Evolutionary conservation across 2,113 vertebrate species (phyloP).

Genomic region (Lagopus leucura): DNA sequence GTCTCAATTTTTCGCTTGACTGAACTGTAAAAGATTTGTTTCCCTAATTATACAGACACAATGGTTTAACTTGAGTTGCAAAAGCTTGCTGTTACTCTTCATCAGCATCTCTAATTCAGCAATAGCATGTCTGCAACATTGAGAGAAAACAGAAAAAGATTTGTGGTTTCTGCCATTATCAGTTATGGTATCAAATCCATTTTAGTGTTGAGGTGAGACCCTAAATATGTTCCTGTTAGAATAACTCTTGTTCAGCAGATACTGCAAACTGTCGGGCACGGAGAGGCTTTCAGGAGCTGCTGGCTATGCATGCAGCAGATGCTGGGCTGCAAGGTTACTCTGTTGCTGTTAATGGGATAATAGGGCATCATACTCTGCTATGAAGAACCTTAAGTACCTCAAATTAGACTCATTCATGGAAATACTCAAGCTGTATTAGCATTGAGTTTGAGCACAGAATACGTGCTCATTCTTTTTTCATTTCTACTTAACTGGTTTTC

Average conservation of each 20-base stretch:
- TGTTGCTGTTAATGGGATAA: neutral
- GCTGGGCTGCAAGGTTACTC: neutral
- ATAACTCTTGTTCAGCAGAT: neutral
- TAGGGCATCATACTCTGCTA: neutral
- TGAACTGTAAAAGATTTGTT: slow-evolving; percentile 42
- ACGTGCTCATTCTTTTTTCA: neutral
- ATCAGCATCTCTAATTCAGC: slow-evolving; percentile 44
- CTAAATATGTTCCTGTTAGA: neutral
- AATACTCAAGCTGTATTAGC: neutral
- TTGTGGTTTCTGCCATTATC: neutral
- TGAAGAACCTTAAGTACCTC: neutral
- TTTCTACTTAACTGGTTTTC: neutral
- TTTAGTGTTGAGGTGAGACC: neutral
- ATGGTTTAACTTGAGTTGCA: slow-evolving; percentile 6
- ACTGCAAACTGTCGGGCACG: neutral
- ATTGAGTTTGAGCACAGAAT: neutral
- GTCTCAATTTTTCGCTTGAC: slow-evolving; percentile 31
- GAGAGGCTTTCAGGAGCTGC: neutral
- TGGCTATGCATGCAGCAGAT: neutral
- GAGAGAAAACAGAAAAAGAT: slow-evolving; percentile 27
- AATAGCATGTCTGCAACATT: neutral
- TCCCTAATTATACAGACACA: slow-evolving; percentile 46
- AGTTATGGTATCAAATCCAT: neutral
- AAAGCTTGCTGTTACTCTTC: slow-evolving; percentile 34
- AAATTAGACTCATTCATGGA: neutral